Base-by-base conservation (phyloP, 1,140 invertebrate species). In the Pseudachorutes palmiensis region DNA sequence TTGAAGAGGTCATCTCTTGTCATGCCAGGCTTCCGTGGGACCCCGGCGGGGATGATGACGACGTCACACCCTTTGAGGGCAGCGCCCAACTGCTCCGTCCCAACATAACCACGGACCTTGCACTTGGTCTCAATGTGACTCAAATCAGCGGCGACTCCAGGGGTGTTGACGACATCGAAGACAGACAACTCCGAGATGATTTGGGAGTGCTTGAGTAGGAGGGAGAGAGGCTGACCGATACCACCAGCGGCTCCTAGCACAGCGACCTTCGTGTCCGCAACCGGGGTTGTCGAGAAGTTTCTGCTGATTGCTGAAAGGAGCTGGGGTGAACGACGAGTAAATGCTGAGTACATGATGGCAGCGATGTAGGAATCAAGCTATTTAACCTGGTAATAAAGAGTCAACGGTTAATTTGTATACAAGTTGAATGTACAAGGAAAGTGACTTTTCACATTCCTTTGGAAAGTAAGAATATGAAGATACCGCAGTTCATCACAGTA, bases 91-190 rank as follows among this genome's bases (percentile, higher is more conserved):
- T 71, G 64, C 22, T 67, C 66, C 2, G 55, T 28, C 16, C 72
- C 72, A 14, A 70, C 69, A 29, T 48, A 70, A 2, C 69, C 69
- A 29, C 63, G 51, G 33, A 69, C 67, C 22, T 62, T 65, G 62
- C 69, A 70, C 31, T 83, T 82, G 26, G 93, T 94, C 74, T 98
- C 89, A 76, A 98, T 98, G 80, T 99, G 97, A 22, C 94, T 97
- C 19, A 99, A 83, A 84, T 99, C 97, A 69, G 94, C 93, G 67
- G 94, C 95, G 22, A 99, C 96, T 71, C 97, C 97, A 66, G 91
- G 90, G 48, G 96, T 97, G 75, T 97, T 88, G 0, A 94, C 93
- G 79, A 99, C 90, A 83, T 99, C 97, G 76, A 96, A 99, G 1
- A 99, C 82, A 0, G 88, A 85, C 66, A 98, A 81, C 74, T 91